Evolutionary conservation across 1,140 invertebrate species (phyloP), one percentile per base, ranked within the genome.

Genomic region (Spodoptera frugiperda): DNA sequence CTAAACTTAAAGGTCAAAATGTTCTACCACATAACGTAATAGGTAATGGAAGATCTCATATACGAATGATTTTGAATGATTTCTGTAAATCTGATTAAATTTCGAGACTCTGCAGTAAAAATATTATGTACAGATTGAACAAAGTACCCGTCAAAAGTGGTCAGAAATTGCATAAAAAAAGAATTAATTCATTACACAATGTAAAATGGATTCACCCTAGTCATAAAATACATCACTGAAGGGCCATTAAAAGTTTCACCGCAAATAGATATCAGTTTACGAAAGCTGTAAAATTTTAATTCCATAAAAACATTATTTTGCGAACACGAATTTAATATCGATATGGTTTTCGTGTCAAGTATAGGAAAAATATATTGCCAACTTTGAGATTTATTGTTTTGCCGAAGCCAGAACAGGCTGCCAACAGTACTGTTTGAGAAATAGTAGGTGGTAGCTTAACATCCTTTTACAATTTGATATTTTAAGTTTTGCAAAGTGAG

Each of bases 301-400:
- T 67, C 25, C 17, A 67, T 67, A 67, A 67, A 67, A 67, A 44
- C 44, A 25, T 67, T 39, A 39, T 39, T 39, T 67, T 67, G 12
- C 19, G 44, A 19, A 54, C 12, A 57, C 49, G 17, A 49, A 49
- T 73, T 61, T 73, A 21, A 73, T 30, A 73, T 73, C 53, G 39
- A 73, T 61, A 73, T 49, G 55, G 71, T 61, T 61, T 57, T 57
- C 19, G 39, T 73, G 71, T 61, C 54, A 21, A 48, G 12, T 61
- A 44, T 54, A 25, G n/a, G 63, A 61, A 21, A 46, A 61, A 73
- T 73, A 61, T 49, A 73, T 73, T 61, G 71, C 55, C 19, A 61
- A 61, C 54, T 59, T 61, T 15, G 21, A 61, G 21, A 73, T 73
- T 73, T 73, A 73, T 73, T 39, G 19, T 15, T 19, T 33, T 9